A percentile compares a stretch with the other conserved stretches of the same genome.
Evolutionary conservation across 2,888 invertebrate species (phyloP).

Genomic region (Brachyptera risi): DNA sequence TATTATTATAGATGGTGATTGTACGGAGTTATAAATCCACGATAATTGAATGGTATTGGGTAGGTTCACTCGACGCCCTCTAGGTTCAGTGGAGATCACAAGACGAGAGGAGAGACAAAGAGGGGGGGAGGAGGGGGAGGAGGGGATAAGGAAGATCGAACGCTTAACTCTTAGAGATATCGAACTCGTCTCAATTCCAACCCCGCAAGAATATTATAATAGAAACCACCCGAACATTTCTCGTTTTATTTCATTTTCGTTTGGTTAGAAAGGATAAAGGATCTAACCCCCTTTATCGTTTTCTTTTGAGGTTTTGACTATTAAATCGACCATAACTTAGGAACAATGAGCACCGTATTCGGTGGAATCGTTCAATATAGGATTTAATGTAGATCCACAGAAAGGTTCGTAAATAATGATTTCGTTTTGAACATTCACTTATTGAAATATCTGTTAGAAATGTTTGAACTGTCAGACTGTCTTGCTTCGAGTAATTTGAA

Average conservation of each 20-base stretch:
- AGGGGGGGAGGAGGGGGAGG: too few relatives aligned
- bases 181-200: slow-evolving; percentile 14
- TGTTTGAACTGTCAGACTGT: too few relatives aligned
- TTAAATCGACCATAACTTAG: slow-evolving; percentile 26
- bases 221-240: background rate
- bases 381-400: slow-evolving; percentile 12
- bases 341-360: slow-evolving; percentile 19
- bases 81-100: too few relatives aligned
- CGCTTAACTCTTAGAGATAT: slow-evolving; percentile 4
- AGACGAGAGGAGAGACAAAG: background rate
- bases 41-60: too few relatives aligned
- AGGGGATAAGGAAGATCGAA: background rate
- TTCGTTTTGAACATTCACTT: too few relatives aligned
- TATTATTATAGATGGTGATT: too few relatives aligned
- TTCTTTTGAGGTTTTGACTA: slow-evolving; percentile 26
- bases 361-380: slow-evolving; percentile 1
- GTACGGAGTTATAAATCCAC: too few relatives aligned
- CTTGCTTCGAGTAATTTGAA: too few relatives aligned
- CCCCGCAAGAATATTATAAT: background rate
- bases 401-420: slow-evolving; percentile 1
- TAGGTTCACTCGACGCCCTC: too few relatives aligned
- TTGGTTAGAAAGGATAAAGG: slow-evolving; percentile 16
- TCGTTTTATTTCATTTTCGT: slow-evolving; percentile 16
- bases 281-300: slow-evolving; percentile 17
- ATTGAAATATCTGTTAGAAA: too few relatives aligned